A percentile compares a stretch with the other conserved stretches of the same genome.
These are phyloP conservation scores for Drosophila mojavensis DNA, from an alignment of 1,140 invertebrate genomes.

Conservation along the genomic window DNA sequence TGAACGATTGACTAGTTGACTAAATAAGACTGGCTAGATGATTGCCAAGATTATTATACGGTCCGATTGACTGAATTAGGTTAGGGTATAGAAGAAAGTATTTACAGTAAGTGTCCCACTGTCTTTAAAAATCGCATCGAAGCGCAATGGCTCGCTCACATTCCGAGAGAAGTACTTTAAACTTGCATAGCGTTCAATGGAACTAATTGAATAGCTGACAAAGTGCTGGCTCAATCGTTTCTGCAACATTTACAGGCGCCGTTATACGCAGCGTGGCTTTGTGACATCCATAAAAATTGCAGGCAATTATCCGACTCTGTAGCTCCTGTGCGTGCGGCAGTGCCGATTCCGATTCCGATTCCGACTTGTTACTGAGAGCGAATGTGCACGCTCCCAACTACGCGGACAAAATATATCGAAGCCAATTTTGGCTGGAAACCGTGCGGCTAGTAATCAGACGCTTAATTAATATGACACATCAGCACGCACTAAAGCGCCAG, in stretches of 20 bases:
- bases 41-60: too few species aligned
- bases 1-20: neutral
- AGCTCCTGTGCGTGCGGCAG: neutral
- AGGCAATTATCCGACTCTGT: constrained; percentile 64
- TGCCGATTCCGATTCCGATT: neutral
- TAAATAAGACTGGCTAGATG: too few species aligned
- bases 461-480: constrained; percentile 79
- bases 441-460: constrained; percentile 69
- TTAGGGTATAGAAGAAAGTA: too few species aligned
- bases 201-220: constrained; percentile 27
- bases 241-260: constrained; percentile 32
- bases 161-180: neutral
- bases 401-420: constrained; percentile 35
- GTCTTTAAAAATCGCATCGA: too few species aligned
- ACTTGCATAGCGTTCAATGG: neutral
- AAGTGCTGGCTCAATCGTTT: constrained; percentile 20
- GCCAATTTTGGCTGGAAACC: constrained; percentile 24
- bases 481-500: constrained; percentile 23
- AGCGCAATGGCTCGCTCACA: neutral
- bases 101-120: too few species aligned
- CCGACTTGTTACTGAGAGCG: constrained; percentile 9
- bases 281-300: constrained; percentile 61
- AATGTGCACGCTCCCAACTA: constrained; percentile 27
- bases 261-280: constrained; percentile 27
- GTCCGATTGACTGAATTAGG: neutral